Evolutionary conservation across 2,797 vertebrate genomes (phyloP), one percentile per base, ranked within the genome.

Genomic region (Toxotes lorentzi): DNA sequence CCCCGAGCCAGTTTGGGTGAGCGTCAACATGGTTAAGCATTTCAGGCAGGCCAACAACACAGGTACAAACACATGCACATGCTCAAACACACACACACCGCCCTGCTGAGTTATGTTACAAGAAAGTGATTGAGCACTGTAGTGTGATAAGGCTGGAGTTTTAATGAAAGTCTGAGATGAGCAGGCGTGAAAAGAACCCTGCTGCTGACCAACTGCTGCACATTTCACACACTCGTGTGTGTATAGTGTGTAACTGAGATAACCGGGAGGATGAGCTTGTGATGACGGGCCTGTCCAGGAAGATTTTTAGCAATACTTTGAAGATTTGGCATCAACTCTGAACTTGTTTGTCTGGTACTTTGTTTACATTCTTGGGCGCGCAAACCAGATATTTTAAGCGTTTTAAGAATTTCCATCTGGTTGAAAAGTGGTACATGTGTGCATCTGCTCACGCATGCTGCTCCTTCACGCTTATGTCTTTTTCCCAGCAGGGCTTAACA

Each of bases 91-190:
- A 69, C 38, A 17, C 45, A 56, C 4, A 50, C 43, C 8, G 16
- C 82, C 66, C 73, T 69, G 74, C 84, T 70, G 78, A 63, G 85
- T 70, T 80, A 53, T 40, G 65, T 79, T 86, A 76, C 76, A 71
- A 62, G 76, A 81, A 86, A 73, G 78, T 93, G 90, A 93, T 89
- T 91, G 91, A 93, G 88, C 43, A 73, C 78, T 81, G 57, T 47
- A 12, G 75, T 64, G 72, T 79, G 92, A 93, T 93, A 92, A 93
- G 82, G 67, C 66, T 7, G 13, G 47, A 83, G 78, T 76, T 91
- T 89, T 92, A 92, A 94, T 93, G 64, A 93, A 93, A 89, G 84
- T 91, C 82, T 85, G 80, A 91, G 91, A 93, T 94, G 91, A 93
- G 83, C 86, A 86, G 85, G 91, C 58, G 90, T 69, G 78, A 91